A percentile compares a stretch with the other conserved stretches of the same genome.
Evolutionary conservation across 1,140 invertebrate species (phyloP).

Genomic region (Centruroides sculpturatus): DNA sequence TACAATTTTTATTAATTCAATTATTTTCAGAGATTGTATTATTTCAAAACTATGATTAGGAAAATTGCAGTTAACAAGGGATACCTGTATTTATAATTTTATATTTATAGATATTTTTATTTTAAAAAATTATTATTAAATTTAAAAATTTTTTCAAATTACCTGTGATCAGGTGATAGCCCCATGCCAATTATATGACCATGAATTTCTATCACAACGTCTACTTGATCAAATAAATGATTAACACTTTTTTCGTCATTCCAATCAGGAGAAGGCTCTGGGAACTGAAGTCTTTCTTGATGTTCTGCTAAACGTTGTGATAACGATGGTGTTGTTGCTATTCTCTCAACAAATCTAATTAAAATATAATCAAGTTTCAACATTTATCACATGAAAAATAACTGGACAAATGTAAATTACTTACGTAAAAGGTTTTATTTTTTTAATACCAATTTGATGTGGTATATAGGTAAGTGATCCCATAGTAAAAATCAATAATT

Average conservation of each 20-base stretch:
- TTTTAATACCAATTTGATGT: slow-evolving; percentile 73
- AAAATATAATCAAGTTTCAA: slow-evolving; percentile 25
- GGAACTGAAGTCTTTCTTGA: slow-evolving; percentile 3
- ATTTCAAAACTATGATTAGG: no score
- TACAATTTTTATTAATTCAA: no score
- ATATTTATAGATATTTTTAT: no score
- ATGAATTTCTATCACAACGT: slow-evolving; percentile 70
- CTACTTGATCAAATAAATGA: slow-evolving; percentile 58
- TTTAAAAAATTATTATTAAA: no score
- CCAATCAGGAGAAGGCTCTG: slow-evolving; percentile 12
- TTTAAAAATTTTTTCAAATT: background rate
- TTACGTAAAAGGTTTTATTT: slow-evolving; percentile 54
- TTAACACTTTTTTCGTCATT: slow-evolving; percentile 49
- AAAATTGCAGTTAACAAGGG: no score
- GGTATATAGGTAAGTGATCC: slow-evolving; percentile 72
- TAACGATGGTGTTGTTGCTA: slow-evolving; percentile 23
- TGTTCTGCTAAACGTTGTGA: slow-evolving; percentile 12
- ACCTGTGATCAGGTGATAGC: slow-evolving; percentile 71
- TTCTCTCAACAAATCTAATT: slow-evolving; percentile 47
- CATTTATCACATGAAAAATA: background rate
- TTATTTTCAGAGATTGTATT: no score
- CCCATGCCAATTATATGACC: slow-evolving; percentile 83
- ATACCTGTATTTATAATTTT: no score
- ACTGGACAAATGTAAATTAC: background rate
- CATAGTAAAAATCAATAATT: slow-evolving; percentile 72